phyloP scores from a whole-genome alignment of 2,888 invertebrate genomes.

The Chydorus sphaericus region DNA sequence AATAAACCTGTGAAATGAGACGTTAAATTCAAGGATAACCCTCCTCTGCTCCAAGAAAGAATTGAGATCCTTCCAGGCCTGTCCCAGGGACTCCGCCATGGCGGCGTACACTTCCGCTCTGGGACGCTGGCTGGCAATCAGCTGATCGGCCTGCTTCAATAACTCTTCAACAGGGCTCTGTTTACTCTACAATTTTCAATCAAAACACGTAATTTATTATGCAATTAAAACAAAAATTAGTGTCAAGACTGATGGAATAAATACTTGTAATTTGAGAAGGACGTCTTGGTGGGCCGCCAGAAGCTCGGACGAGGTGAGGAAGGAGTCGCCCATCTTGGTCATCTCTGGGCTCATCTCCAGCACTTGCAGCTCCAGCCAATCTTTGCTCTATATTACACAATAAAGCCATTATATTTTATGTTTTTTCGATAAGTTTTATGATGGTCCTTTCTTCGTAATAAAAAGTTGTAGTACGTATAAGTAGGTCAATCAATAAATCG shows the following conservation, averaged over 20 bases:
- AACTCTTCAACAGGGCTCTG: slow-evolving; percentile 79
- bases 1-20: slow-evolving; percentile 52
- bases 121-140: slow-evolving; percentile 60
- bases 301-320: slow-evolving; percentile 58
- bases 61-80: slow-evolving; percentile 70
- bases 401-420: too few species aligned
- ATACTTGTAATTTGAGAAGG: slow-evolving; percentile 63
- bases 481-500: too few species aligned
- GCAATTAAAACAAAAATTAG: background rate
- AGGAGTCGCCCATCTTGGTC: slow-evolving; percentile 57
- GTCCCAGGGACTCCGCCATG: slow-evolving; percentile 64
- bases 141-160: slow-evolving; percentile 67
- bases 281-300: slow-evolving; percentile 69
- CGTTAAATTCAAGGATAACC: slow-evolving; percentile 58
- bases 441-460: too few species aligned
- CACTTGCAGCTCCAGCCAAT: slow-evolving; percentile 67
- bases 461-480: too few species aligned
- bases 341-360: slow-evolving; percentile 72
- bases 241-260: slow-evolving; percentile 15
- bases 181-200: slow-evolving; percentile 45
- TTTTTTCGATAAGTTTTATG: too few species aligned
- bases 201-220: background rate
- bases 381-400: slow-evolving; percentile 46
- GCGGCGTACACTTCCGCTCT: slow-evolving; percentile 60
- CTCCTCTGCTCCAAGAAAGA: slow-evolving; percentile 59